Evolutionary conservation across 1,140 invertebrate species (phyloP), one percentile per base, ranked within the genome.

Genomic region (Mercenaria mercenaria): DNA sequence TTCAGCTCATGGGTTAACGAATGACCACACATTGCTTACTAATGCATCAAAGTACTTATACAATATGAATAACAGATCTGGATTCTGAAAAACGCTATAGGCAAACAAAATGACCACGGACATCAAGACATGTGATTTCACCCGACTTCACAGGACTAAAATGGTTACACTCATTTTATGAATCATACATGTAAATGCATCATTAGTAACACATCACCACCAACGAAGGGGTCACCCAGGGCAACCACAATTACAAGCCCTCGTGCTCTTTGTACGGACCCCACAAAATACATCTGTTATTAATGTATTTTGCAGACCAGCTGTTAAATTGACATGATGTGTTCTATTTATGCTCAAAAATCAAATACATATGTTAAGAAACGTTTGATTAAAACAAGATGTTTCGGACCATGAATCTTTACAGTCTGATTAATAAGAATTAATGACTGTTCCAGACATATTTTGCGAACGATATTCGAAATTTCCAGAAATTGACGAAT

Each of bases 181-280:
- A 72, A 10, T 72, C 67, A 72, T 29, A 29, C 67, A 41, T 39
- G 67, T 72, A 39, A 6, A 72, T n/a, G 67, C 34, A 29, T 72
- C 67, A 72, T 72, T 72, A 72, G 67, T 39, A 32, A 72, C 34
- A 72, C 32, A 13, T 39, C 34, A 39, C 67, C 67, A 72, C 67
- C 67, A 72, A 72, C 67, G 67, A 72, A 72, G 67, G 67, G 67
- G 67, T 72, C 67, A 72, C 37, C 34, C 29, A 72, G 67, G 67
- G 67, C 67, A 72, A 72, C 67, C 67, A n/a, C 67, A 72, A 72
- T 39, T 39, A 10, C 32, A 39, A 29, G 67, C 18, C 34, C 32
- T 72, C 34, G 1, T 39, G 67, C 29, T 11, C 34, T 72, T 72
- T 72, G 67, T 72, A 32, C 67, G 67, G 67, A n/a, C 34, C 61